Evolutionary conservation across 2,888 invertebrate genomes (phyloP), one percentile per base, ranked within the genome.

Genomic region (Eupelmus urozonus): DNA sequence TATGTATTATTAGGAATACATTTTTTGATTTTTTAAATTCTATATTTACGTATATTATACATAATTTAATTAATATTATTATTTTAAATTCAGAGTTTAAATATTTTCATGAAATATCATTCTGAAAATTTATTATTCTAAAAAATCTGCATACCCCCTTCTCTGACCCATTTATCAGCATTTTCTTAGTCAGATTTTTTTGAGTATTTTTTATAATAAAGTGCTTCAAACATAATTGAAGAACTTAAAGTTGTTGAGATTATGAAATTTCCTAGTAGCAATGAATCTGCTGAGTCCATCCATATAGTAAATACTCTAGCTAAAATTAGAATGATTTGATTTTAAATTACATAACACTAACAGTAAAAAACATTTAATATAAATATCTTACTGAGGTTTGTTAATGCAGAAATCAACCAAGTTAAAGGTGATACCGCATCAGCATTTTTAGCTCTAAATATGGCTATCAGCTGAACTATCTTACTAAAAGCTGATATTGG

Each of bases 401-500:
- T 96, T 81, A 94, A 92, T 16, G 95, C 93, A 23, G 96, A 96
- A 79, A 97, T 94, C 40, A 93, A 91, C 96, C 96, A 96, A 1
- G 96, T 96, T 2, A 94, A 91, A 18, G 95, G 90, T 63, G 96
- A 96, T 0, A 96, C 93, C 0, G 95, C 94, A 82, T 94, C 94
- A 1, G 96, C 94, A 87, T 95, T 94, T 85, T 92, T 93, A 1
- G 93, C 91, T 74, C 91, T 91, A 23, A 95, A 84, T 81, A 97
- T 96, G 77, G 95, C 94, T 74, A 93, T 88, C 27, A 97, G 91
- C 87, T 96, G 96, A 18, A 95, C 92, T 1, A 95, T 91, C 91
- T 96, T 97, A 79, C 96, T 96, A 40, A 95, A 94, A 9, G 95
- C 95, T 83, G 96, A 95, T 81, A 96, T 93, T 0, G 96, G 96